These are phyloP conservation scores for Drosophila merina DNA, from an alignment of 2,888 invertebrate species.

Conservation along the genomic window DNA sequence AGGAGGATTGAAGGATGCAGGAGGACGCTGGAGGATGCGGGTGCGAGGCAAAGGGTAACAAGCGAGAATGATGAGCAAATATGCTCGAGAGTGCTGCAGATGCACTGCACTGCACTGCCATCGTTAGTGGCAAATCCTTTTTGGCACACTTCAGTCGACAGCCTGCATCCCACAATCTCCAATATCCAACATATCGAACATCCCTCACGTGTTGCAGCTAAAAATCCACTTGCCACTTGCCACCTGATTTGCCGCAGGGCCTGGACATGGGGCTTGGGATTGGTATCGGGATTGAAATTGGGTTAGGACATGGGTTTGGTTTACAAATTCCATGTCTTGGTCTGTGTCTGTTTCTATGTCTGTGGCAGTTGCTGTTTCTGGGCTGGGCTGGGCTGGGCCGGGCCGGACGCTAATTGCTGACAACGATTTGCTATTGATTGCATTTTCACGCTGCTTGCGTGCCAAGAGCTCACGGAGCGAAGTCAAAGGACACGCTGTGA, in stretches of 20 bases:
- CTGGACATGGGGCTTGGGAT: not conserved
- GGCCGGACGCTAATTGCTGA: constrained; percentile 62
- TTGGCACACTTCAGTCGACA: constrained; percentile 40
- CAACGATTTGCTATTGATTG: constrained; percentile 73
- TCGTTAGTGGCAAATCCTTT: constrained; percentile 55
- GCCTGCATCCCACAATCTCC: constrained; percentile 13
- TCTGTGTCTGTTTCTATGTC: not conserved
- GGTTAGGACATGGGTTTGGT: constrained; percentile 1
- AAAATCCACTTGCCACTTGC: constrained; percentile 17
- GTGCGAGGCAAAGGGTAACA: constrained; percentile 20
- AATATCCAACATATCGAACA: constrained; percentile 1
- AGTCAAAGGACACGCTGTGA: constrained; percentile 48
- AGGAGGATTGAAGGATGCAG: constrained; percentile 2
- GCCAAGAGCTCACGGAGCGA: constrained; percentile 48
- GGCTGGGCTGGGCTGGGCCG: constrained; percentile 6
- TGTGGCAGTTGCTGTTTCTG: not conserved
- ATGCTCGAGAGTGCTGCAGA: constrained; percentile 44
- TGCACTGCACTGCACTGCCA: constrained; percentile 26
- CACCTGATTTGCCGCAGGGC: not conserved
- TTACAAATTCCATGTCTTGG: not conserved
- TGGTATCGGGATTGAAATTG: constrained; percentile 15
- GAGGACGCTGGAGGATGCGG: not conserved
- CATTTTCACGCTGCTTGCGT: constrained; percentile 59
- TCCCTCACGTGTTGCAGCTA: constrained; percentile 48
- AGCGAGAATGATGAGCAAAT: constrained; percentile 47